Evolutionary conservation across 1,140 invertebrate genomes (phyloP).

Genomic region (Tetramorium simillimum): DNA sequence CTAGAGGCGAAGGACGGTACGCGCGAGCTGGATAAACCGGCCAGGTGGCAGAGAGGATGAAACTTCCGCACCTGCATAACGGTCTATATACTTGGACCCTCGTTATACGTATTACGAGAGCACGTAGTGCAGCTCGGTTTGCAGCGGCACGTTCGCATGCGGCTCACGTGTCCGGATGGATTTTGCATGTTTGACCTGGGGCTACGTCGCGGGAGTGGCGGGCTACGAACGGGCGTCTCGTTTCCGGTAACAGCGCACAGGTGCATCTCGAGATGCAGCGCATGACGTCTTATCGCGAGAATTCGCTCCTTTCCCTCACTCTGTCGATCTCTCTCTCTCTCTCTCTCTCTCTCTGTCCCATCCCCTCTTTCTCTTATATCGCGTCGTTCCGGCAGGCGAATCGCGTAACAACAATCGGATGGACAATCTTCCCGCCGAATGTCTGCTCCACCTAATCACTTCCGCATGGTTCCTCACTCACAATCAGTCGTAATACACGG

Average conservation of each 20-base stretch:
- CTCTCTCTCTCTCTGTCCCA: neutral
- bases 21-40: slow-evolving; percentile 42
- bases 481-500: slow-evolving; percentile 19
- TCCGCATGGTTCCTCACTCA: slow-evolving; percentile 23
- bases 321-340: neutral
- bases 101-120: slow-evolving; percentile 62
- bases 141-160: slow-evolving; percentile 63
- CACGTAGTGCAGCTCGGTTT: slow-evolving; percentile 60
- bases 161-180: slow-evolving; percentile 75
- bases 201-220: slow-evolving; percentile 57
- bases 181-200: slow-evolving; percentile 79
- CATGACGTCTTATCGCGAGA: slow-evolving; percentile 47
- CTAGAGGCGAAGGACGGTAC: neutral
- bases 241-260: slow-evolving; percentile 49
- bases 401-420: slow-evolving; percentile 34
- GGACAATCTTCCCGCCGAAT: slow-evolving; percentile 31
- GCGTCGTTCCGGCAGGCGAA: neutral
- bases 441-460: slow-evolving; percentile 30
- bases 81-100: slow-evolving; percentile 57
- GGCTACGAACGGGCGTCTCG: slow-evolving; percentile 46
- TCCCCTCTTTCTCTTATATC: neutral
- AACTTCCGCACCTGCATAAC: slow-evolving; percentile 53
- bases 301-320: neutral
- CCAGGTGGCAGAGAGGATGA: slow-evolving; percentile 21
- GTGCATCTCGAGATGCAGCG: slow-evolving; percentile 55